A percentile compares a stretch with the other conserved stretches of the same genome.
Evolutionary conservation across 2,888 invertebrate species (phyloP).

Genomic region (Drosophila seclusa): DNA sequence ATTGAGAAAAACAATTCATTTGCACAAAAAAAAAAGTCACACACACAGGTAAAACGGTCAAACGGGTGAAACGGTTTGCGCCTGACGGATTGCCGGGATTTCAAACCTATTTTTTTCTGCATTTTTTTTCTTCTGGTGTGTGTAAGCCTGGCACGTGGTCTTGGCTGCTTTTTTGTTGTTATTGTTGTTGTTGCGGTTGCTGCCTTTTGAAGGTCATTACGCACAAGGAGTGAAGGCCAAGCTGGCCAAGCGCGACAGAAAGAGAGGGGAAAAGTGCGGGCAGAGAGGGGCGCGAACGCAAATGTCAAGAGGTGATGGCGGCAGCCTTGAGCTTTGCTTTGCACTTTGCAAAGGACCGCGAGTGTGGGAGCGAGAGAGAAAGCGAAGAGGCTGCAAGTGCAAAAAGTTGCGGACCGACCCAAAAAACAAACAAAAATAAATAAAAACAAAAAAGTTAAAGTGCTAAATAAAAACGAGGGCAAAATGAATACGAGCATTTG

Average conservation of each 20-base stretch:
- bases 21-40: neutral
- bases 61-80: constrained; percentile 23
- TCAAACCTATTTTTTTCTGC: constrained; percentile 1
- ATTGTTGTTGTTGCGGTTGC: constrained; percentile 24
- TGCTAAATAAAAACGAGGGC: neutral
- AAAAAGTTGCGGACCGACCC: constrained; percentile 13
- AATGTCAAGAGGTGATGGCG: constrained; percentile 71
- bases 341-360: constrained; percentile 7
- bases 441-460: neutral
- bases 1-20: neutral
- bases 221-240: constrained; percentile 63
- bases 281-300: constrained; percentile 23
- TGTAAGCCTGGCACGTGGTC: constrained; percentile 44
- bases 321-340: constrained; percentile 31
- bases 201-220: constrained; percentile 74
- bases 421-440: constrained; percentile 6
- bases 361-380: neutral
- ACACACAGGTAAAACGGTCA: constrained; percentile 40
- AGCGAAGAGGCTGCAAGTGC: constrained; percentile 9
- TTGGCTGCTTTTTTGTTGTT: constrained; percentile 26
- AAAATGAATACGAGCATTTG: neutral
- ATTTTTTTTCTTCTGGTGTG: constrained; percentile 24
- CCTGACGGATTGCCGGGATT: constrained; percentile 29
- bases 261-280: neutral
- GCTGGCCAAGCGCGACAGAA: constrained; percentile 1